Evolutionary conservation across 2,797 vertebrate genomes (phyloP).

Genomic region (Sebastes iracundus): DNA sequence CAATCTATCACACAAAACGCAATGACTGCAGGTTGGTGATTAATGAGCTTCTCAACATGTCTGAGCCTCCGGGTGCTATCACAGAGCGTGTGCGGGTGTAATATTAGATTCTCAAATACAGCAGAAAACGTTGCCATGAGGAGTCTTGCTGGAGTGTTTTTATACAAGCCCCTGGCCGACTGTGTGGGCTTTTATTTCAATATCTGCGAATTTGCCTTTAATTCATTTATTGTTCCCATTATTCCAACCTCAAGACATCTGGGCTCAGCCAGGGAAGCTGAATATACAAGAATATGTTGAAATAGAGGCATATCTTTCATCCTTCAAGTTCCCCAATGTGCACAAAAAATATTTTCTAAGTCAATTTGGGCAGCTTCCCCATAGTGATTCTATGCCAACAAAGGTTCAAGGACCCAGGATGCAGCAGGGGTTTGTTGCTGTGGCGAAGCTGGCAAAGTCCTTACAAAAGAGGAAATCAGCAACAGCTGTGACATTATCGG

Average conservation of each 20-base stretch:
- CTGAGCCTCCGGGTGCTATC: conserved; percentile 44
- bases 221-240: conserved; percentile 63
- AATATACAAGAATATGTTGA: conserved; percentile 29
- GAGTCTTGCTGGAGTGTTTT: conserved; percentile 56
- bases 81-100: conserved; percentile 6
- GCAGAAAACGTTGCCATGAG: conserved; percentile 23
- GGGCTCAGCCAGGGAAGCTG: conserved; percentile 21
- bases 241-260: conserved; percentile 53
- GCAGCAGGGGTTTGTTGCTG: conserved; percentile 27
- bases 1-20: conserved; percentile 44
- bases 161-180: conserved; percentile 53
- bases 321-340: conserved; percentile 9
- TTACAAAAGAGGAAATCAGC: conserved; percentile 55
- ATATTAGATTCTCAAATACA: conserved; percentile 67
- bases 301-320: conserved; percentile 16
- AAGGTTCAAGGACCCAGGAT: conserved; percentile 22
- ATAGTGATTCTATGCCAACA: conserved; percentile 21
- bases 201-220: conserved; percentile 71
- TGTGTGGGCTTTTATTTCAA: conserved; percentile 64
- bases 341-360: conserved; percentile 28
- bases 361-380: neutral
- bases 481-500: conserved; percentile 68
- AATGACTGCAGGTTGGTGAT: conserved; percentile 67
- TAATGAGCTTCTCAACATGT: conserved; percentile 65
- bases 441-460: conserved; percentile 47